Percentiles rank a stretch among this genome's conserved stretches.
phyloP scores from a whole-genome alignment of 2,888 invertebrate species.

The Nezara viridula region DNA sequence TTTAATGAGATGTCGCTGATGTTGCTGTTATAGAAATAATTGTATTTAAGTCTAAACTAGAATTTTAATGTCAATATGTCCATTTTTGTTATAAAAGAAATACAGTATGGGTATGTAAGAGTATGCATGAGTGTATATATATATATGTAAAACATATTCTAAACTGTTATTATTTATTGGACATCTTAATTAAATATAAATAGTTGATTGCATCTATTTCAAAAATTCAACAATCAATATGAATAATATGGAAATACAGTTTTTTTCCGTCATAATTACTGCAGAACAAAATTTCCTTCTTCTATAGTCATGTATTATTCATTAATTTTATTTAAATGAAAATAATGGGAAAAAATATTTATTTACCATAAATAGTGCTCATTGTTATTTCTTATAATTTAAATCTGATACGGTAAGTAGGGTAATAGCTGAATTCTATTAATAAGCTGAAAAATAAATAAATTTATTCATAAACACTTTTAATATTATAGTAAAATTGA shows the following conservation, averaged over 20 bases:
- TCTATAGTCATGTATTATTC: neutral
- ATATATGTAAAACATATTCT: constrained; percentile 48
- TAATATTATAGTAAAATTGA: no score
- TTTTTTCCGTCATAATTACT: neutral
- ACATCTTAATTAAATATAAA: neutral
- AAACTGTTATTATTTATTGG: constrained; percentile 48
- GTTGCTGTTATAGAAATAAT: constrained; percentile 14
- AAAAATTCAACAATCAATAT: neutral
- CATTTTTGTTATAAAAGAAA: constrained; percentile 53
- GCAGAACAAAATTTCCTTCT: neutral
- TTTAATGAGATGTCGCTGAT: constrained; percentile 54
- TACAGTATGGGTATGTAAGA: constrained; percentile 14
- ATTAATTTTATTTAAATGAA: neutral
- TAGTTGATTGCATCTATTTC: neutral
- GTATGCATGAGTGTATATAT: constrained; percentile 35
- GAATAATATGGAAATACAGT: neutral
- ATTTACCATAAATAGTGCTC: no score
- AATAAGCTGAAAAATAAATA: no score
- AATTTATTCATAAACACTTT: no score
- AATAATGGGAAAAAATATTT: neutral
- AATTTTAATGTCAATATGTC: constrained; percentile 53
- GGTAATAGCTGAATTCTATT: no score
- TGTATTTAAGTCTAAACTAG: constrained; percentile 42
- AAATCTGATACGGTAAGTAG: no score
- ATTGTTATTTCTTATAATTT: no score